These are phyloP conservation scores for Masticophis lateralis DNA, from an alignment of 2,797 vertebrate genomes.

Conservation along the genomic window DNA sequence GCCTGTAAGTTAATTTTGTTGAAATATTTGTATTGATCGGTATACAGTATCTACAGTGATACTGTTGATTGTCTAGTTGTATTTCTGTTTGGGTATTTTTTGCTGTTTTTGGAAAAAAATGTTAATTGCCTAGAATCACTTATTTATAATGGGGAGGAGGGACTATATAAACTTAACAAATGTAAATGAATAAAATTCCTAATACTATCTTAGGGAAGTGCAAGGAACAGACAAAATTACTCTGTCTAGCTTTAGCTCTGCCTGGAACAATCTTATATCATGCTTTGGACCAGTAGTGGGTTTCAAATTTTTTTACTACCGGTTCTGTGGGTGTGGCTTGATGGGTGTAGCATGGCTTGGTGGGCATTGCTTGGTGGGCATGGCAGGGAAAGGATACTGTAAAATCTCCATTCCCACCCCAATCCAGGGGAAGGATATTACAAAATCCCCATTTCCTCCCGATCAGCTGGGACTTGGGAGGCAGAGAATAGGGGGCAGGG, in stretches of 20 bases:
- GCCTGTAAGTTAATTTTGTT: not conserved
- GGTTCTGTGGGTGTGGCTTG: too few relatives aligned
- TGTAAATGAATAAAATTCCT: not conserved
- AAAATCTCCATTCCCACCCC: too few relatives aligned
- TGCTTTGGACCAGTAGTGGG: too few relatives aligned
- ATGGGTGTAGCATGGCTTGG: too few relatives aligned
- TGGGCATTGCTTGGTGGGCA: too few relatives aligned
- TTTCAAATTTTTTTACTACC: too few relatives aligned
- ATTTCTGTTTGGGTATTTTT: not conserved
- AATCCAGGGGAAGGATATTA: too few relatives aligned
- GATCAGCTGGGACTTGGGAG: too few relatives aligned
- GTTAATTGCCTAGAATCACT: not conserved
- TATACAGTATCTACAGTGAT: too few relatives aligned
- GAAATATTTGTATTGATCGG: not conserved
- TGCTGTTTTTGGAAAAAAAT: not conserved
- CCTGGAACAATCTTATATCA: not conserved
- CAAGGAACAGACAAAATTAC: not conserved
- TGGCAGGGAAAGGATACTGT: too few relatives aligned
- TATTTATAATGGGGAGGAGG: not conserved
- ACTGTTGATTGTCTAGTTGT: not conserved
- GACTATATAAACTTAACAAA: not conserved
- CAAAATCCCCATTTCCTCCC: too few relatives aligned
- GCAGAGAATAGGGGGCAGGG: too few relatives aligned
- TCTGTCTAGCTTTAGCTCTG: not conserved
- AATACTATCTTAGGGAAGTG: not conserved